These are phyloP conservation scores for Rotaria macrura DNA, from an alignment of 2,888 invertebrate species.

Conservation along the genomic window DNA sequence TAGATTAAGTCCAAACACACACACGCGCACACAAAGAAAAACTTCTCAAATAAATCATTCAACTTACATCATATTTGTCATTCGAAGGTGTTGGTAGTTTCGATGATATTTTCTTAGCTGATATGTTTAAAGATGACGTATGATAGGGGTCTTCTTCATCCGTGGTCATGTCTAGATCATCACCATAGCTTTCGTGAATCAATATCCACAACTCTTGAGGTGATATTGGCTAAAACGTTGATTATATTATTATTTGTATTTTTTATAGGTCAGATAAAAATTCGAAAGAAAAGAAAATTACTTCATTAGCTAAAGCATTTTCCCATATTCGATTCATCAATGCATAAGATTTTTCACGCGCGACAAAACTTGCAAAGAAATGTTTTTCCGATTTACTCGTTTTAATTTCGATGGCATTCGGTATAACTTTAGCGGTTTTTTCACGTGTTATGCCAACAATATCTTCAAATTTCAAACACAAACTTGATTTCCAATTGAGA, in stretches of 20 bases:
- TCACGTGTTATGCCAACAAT: constrained; percentile 79
- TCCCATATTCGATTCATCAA: constrained; percentile 93
- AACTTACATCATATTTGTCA: not conserved
- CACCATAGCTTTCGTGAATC: constrained; percentile 84
- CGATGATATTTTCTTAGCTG: not conserved
- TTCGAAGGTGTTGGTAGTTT: not conserved
- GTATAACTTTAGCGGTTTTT: constrained; percentile 63
- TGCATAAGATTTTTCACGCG: constrained; percentile 82
- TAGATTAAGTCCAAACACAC: not conserved
- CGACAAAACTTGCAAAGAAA: constrained; percentile 85
- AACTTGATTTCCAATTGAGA: constrained; percentile 83
- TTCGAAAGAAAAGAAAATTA: constrained; percentile 37
- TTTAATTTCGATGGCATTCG: constrained; percentile 73
- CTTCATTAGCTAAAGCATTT: constrained; percentile 79
- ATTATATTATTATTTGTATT: not conserved
- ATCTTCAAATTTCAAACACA: constrained; percentile 72
- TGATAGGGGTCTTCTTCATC: constrained; percentile 54
- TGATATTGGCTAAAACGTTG: constrained; percentile 59
- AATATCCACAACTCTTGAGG: constrained; percentile 76
- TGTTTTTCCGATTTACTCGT: constrained; percentile 60
- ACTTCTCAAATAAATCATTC: not conserved
- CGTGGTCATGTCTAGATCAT: constrained; percentile 78
- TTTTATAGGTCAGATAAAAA: not conserved
- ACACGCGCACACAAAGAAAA: too few relatives aligned
- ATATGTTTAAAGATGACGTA: not conserved